A percentile compares a stretch with the other conserved stretches of the same genome.
phyloP scores from a whole-genome alignment of 2,888 invertebrate species.

The Agrotis exclamationis region DNA sequence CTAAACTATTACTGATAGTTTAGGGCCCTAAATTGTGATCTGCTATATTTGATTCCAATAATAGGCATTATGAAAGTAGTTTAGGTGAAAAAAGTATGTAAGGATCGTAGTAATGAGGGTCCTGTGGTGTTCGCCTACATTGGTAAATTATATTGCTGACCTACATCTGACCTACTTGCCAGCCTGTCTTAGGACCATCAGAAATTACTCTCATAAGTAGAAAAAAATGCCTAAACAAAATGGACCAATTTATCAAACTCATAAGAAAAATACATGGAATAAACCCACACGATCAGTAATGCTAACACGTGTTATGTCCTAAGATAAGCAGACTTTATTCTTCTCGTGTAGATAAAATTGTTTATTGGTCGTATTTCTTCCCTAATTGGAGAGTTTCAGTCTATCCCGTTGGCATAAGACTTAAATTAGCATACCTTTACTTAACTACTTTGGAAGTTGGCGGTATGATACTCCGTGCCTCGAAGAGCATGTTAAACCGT shows the following conservation, averaged over 20 bases:
- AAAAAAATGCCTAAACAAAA: conserved; percentile 31
- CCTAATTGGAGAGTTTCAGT: conserved; percentile 5
- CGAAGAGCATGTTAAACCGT: too few relatives aligned
- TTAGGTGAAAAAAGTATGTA: too few relatives aligned
- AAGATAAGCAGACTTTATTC: conserved; percentile 28
- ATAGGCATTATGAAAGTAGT: too few relatives aligned
- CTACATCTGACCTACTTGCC: neutral
- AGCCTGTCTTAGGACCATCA: neutral
- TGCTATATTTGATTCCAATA: too few relatives aligned
- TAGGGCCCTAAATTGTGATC: too few relatives aligned
- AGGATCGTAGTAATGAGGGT: too few relatives aligned
- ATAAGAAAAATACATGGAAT: conserved; percentile 26
- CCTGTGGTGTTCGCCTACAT: too few relatives aligned
- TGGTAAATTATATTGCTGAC: neutral
- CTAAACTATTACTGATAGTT: too few relatives aligned
- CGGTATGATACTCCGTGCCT: too few relatives aligned
- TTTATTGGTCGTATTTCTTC: conserved; percentile 35
- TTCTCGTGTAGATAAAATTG: conserved; percentile 33
- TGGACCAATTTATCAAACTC: conserved; percentile 41
- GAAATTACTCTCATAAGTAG: neutral
- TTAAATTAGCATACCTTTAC: neutral
- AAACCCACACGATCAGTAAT: conserved; percentile 38
- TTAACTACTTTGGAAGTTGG: neutral
- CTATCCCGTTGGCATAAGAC: neutral
- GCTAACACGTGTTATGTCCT: conserved; percentile 41